These are phyloP conservation scores for Tiphia femorata DNA, from an alignment of 2,888 invertebrate species.

Conservation along the genomic window DNA sequence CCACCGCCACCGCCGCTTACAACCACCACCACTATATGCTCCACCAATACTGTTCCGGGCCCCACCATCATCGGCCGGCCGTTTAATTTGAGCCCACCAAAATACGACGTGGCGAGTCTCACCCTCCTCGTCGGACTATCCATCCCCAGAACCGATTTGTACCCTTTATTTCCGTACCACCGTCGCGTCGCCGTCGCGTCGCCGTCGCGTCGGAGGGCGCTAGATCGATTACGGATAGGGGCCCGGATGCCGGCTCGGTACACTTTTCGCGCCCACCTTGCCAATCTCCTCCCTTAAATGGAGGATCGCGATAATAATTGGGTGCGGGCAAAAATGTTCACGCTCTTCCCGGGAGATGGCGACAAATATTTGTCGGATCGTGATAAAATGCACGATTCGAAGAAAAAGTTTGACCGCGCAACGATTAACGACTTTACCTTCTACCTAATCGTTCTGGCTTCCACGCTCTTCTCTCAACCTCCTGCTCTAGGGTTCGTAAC, in stretches of 20 bases:
- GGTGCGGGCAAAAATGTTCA: too few species aligned
- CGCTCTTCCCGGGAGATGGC: too few species aligned
- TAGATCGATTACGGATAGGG: slow-evolving; percentile 33
- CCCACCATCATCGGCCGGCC: slow-evolving; percentile 12
- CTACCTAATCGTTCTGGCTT: slow-evolving; percentile 40
- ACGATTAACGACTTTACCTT: slow-evolving; percentile 53
- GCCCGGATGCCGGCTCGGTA: neutral
- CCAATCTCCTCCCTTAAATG: neutral
- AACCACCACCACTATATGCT: too few species aligned
- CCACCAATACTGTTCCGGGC: neutral
- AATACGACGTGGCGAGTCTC: too few species aligned
- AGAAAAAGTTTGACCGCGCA: slow-evolving; percentile 46
- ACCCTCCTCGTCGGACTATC: too few species aligned
- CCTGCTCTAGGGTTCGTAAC: neutral
- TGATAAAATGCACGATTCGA: too few species aligned
- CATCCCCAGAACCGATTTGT: slow-evolving; percentile 31
- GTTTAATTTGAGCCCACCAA: slow-evolving; percentile 33
- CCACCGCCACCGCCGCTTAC: slow-evolving; percentile 20
- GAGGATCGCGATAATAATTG: too few species aligned
- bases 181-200: too few species aligned
- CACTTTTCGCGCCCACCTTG: too few species aligned
- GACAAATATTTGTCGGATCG: too few species aligned
- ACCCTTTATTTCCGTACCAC: slow-evolving; percentile 28
- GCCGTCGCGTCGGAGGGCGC: too few species aligned
- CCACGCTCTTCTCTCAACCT: slow-evolving; percentile 13